Evolutionary conservation across 1,140 invertebrate genomes (phyloP).

Genomic region (Cylas formicarius): DNA sequence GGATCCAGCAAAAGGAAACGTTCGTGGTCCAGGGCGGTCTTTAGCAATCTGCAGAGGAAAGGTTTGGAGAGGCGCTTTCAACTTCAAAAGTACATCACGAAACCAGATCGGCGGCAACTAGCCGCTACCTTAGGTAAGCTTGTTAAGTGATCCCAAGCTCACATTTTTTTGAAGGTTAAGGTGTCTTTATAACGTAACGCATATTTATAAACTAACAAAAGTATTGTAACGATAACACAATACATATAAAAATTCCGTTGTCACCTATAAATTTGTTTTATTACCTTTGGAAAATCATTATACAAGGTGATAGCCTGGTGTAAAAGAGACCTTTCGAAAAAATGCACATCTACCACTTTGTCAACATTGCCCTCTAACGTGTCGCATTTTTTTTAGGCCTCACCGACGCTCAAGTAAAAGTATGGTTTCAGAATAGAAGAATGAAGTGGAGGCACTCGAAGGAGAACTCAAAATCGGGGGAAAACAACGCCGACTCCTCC

Average conservation of each 20-base stretch:
- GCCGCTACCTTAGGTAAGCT: constrained; percentile 74
- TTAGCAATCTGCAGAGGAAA: constrained; percentile 85
- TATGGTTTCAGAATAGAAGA: constrained; percentile 88
- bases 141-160: no score
- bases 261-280: no score
- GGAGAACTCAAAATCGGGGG: constrained; percentile 45
- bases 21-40: constrained; percentile 91
- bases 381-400: constrained; percentile 16
- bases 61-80: constrained; percentile 85
- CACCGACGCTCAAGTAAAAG: constrained; percentile 87
- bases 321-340: no score
- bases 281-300: no score
- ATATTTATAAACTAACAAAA: no score
- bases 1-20: constrained; percentile 63
- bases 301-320: no score
- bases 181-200: no score
- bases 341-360: no score
- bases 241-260: no score
- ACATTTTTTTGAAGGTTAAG: no score
- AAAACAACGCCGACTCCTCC: constrained; percentile 33
- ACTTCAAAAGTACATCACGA: constrained; percentile 93
- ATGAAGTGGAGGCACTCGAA: constrained; percentile 90
- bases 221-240: no score
- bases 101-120: constrained; percentile 83
- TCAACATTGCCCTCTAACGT: no score